These are phyloP conservation scores for Dioctria linearis DNA, from an alignment of 2,888 invertebrate species.

Conservation along the genomic window DNA sequence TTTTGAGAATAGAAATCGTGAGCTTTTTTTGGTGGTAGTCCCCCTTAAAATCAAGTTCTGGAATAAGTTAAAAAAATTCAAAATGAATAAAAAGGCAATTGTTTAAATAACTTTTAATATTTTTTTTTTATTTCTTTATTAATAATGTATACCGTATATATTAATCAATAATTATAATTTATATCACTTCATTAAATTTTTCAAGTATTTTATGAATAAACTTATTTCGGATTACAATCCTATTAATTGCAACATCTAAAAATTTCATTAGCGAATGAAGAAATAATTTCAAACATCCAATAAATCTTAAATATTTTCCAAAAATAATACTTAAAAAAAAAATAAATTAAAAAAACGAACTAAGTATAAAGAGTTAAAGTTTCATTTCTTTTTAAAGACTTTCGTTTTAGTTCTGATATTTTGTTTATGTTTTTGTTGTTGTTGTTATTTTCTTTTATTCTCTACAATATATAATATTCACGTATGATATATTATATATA, in stretches of 20 bases:
- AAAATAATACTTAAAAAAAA: conserved; percentile 1
- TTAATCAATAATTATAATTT: conserved; percentile 54
- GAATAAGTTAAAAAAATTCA: too few species aligned
- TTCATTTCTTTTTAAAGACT: conserved; percentile 13
- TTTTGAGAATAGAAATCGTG: too few species aligned
- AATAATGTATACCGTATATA: conserved; percentile 46
- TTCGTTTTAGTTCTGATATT: conserved; percentile 19
- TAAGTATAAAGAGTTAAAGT: neutral
- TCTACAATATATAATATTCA: conserved; percentile 23
- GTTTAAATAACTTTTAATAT: conserved; percentile 24
- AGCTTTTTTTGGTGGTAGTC: too few species aligned
- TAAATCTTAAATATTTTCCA: conserved; percentile 14
- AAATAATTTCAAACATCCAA: neutral
- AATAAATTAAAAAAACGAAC: neutral
- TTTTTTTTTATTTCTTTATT: conserved; percentile 44
- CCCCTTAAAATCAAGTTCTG: too few species aligned
- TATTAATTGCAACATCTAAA: conserved; percentile 46
- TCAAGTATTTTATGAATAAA: conserved; percentile 47
- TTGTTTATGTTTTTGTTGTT: conserved; percentile 1
- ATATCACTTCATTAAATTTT: conserved; percentile 53
- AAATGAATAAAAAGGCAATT: too few species aligned
- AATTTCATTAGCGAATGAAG: conserved; percentile 18
- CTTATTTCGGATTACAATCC: conserved; percentile 36
- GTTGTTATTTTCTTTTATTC: conserved; percentile 11
- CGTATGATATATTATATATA: neutral